These are phyloP conservation scores for Meta bourneti DNA, from an alignment of 2,888 invertebrate genomes.

Conservation along the genomic window DNA sequence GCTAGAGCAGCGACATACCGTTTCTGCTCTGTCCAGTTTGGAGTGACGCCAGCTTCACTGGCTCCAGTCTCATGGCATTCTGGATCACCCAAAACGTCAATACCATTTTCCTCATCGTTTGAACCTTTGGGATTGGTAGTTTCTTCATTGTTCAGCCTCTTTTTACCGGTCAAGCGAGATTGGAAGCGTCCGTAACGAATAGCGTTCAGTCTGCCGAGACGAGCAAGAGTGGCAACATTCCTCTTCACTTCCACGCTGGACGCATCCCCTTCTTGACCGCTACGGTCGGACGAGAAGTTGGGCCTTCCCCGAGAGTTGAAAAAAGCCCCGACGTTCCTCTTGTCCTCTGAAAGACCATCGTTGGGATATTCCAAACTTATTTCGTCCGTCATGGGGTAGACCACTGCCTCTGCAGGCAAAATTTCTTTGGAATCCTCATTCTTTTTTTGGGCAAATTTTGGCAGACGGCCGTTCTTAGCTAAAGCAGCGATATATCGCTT, in stretches of 20 bases:
- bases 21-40: slow-evolving; percentile 48
- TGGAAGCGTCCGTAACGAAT: slow-evolving; percentile 50
- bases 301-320: slow-evolving; percentile 45
- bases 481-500: slow-evolving; percentile 69
- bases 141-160: slow-evolving; percentile 50
- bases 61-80: slow-evolving; percentile 35
- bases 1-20: slow-evolving; percentile 74
- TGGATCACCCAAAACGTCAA: slow-evolving; percentile 15
- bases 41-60: slow-evolving; percentile 6
- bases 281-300: not conserved
- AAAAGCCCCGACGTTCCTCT: slow-evolving; percentile 49
- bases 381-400: not conserved
- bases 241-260: slow-evolving; percentile 45
- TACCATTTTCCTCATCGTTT: slow-evolving; percentile 39
- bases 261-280: slow-evolving; percentile 11
- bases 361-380: slow-evolving; percentile 39
- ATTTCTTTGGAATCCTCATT: slow-evolving; percentile 42
- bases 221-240: slow-evolving; percentile 63
- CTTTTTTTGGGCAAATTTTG: slow-evolving; percentile 67
- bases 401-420: not conserved
- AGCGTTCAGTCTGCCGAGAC: slow-evolving; percentile 65
- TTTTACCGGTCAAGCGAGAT: slow-evolving; percentile 35
- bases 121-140: not conserved
- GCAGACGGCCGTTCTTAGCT: slow-evolving; percentile 63
- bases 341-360: slow-evolving; percentile 28